Conservation (phyloP, 2,113 vertebrate genomes). For the Otis tarda region DNA sequence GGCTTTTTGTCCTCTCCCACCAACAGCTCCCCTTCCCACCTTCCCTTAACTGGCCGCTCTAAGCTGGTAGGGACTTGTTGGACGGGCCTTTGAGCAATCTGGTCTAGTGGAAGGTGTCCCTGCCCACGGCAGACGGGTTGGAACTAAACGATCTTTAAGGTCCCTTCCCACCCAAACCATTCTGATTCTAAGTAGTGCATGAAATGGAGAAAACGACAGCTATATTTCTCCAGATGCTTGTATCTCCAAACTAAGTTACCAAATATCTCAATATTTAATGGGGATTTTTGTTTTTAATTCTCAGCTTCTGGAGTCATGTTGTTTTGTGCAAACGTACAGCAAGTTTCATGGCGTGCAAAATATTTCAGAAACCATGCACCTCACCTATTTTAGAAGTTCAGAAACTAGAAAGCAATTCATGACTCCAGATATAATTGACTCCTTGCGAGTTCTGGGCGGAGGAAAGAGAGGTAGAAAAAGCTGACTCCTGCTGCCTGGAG, state of each 20-base stretch:
- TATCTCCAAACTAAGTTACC: not conserved
- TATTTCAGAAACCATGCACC: not conserved
- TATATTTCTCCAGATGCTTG: not conserved
- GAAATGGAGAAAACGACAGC: too few species aligned
- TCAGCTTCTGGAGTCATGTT: not conserved
- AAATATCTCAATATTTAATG: not conserved
- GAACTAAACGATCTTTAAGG: too few species aligned
- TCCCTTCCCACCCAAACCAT: too few species aligned
- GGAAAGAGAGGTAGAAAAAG: not conserved
- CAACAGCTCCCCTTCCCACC: not conserved
- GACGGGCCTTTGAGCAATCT: too few species aligned
- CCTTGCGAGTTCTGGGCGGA: accelerated
- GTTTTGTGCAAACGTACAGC: not conserved
- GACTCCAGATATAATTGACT: not conserved
- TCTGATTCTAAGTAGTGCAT: too few species aligned
- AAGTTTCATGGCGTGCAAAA: not conserved
- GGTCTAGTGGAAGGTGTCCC: too few species aligned
- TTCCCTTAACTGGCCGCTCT: not conserved
- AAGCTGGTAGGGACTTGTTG: not conserved
- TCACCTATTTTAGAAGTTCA: not conserved
- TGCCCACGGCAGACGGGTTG: too few species aligned
- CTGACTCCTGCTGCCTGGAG: not conserved
- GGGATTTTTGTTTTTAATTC: not conserved
- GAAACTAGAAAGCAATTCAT: not conserved
- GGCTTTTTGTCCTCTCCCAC: not conserved